These are phyloP conservation scores for Asbolus verrucosus DNA, from an alignment of 1,140 invertebrate genomes.

Conservation along the genomic window DNA sequence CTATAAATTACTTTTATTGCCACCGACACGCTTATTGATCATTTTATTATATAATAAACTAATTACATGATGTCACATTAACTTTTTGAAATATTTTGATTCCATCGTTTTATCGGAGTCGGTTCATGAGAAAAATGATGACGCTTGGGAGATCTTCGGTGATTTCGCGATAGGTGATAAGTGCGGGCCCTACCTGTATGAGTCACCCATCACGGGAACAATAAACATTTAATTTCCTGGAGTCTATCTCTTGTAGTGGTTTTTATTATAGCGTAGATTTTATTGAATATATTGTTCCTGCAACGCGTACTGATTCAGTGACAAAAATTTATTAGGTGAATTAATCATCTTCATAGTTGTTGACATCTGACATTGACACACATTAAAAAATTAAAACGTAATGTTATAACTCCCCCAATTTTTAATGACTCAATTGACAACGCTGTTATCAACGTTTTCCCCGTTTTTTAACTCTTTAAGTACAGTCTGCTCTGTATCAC, in stretches of 20 bases:
- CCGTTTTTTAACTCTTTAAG: conserved; percentile 41
- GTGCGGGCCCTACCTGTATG: conserved; percentile 34
- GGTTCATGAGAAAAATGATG: too few species aligned
- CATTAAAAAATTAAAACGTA: conserved; percentile 36
- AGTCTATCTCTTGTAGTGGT: conserved; percentile 5
- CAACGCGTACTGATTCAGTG: conserved; percentile 21
- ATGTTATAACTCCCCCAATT: conserved; percentile 31
- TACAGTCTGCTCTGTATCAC: conserved; percentile 36
- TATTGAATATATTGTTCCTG: conserved; percentile 17
- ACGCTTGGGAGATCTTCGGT: too few species aligned
- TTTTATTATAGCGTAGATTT: not conserved
- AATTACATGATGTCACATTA: not conserved
- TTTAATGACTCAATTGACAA: conserved; percentile 30
- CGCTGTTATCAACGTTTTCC: conserved; percentile 2
- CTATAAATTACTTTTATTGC: conserved; percentile 31
- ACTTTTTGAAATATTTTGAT: conserved; percentile 1
- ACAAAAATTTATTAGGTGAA: conserved; percentile 23
- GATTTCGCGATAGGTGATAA: too few species aligned
- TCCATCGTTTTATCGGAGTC: too few species aligned
- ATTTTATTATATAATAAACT: conserved; percentile 15
- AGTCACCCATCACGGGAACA: conserved; percentile 13
- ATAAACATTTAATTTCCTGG: conserved; percentile 42
- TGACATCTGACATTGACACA: conserved; percentile 37
- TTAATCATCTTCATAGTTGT: conserved; percentile 35
- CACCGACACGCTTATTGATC: conserved; percentile 17